A percentile compares a stretch with the other conserved stretches of the same genome.
These are phyloP conservation scores for Nyctereutes procyonoides DNA, from an alignment of 2,113 vertebrate genomes.

Conservation along the genomic window DNA sequence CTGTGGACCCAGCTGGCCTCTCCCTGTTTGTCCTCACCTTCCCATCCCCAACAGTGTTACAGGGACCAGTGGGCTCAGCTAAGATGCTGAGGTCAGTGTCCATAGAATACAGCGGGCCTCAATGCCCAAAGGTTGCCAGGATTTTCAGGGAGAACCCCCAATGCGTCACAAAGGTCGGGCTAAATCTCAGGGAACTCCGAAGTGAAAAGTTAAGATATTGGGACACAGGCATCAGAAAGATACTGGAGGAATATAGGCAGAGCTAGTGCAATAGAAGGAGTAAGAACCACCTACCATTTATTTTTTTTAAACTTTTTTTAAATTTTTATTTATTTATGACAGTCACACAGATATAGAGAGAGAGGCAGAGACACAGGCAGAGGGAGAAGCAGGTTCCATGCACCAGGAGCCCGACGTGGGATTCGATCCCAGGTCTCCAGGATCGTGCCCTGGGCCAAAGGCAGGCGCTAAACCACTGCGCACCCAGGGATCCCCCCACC, in stretches of 20 bases:
- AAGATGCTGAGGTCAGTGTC: background rate
- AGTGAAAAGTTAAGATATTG: background rate
- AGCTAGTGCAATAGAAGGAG: background rate
- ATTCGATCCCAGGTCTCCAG: too few relatives aligned
- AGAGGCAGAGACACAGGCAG: too few relatives aligned
- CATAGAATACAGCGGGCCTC: background rate
- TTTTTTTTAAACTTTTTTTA: too few relatives aligned
- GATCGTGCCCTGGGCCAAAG: too few relatives aligned
- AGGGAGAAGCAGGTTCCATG: too few relatives aligned
- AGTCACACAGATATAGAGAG: too few relatives aligned
- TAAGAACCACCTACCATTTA: background rate
- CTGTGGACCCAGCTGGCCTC: background rate
- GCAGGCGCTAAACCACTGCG: too few relatives aligned
- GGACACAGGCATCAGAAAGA: background rate
- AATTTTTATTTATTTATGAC: too few relatives aligned
- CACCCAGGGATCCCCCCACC: too few relatives aligned
- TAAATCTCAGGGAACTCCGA: background rate
- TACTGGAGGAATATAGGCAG: background rate
- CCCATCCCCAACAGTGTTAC: background rate
- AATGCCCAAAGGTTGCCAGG: background rate
- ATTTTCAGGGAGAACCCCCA: background rate
- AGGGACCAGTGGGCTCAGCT: background rate
- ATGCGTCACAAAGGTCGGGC: background rate
- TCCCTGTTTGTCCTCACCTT: background rate
- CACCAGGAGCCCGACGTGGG: too few relatives aligned